These are phyloP conservation scores for Myoxocephalus aenaeus DNA, from an alignment of 2,797 vertebrate genomes.

Conservation along the genomic window DNA sequence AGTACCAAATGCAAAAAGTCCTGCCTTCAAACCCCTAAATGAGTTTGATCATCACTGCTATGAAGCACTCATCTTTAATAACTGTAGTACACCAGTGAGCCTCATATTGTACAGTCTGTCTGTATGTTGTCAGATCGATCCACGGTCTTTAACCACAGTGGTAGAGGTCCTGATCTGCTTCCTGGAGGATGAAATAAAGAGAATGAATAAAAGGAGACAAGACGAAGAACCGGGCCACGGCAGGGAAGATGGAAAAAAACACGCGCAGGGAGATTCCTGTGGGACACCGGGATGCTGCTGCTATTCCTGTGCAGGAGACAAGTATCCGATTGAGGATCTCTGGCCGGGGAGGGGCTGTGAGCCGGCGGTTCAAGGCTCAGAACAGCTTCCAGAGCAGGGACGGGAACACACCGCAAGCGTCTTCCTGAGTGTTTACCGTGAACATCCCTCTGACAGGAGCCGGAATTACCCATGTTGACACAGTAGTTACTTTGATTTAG, in stretches of 20 bases:
- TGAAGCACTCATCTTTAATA: not conserved
- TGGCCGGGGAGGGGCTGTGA: slow-evolving; percentile 9
- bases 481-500: slow-evolving; percentile 57
- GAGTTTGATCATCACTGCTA: too few species aligned
- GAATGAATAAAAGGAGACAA: slow-evolving; percentile 69
- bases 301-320: slow-evolving; percentile 71
- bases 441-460: slow-evolving; percentile 60
- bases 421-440: slow-evolving; percentile 53
- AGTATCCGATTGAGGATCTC: slow-evolving; percentile 66
- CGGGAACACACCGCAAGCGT: slow-evolving; percentile 46
- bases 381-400: slow-evolving; percentile 27
- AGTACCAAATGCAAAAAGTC: too few species aligned
- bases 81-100: not conserved
- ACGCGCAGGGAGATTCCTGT: slow-evolving; percentile 56
- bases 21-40: too few species aligned
- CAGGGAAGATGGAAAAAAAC: slow-evolving; percentile 29
- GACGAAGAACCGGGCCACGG: slow-evolving; percentile 24
- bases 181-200: slow-evolving; percentile 55
- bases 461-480: slow-evolving; percentile 31
- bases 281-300: slow-evolving; percentile 61
- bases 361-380: slow-evolving; percentile 29
- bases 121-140: not conserved
- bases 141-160: not conserved
- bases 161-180: not conserved
- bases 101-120: not conserved